Percentiles rank a stretch among this genome's conserved stretches.
phyloP scores from a whole-genome alignment of 2,888 invertebrate genomes.

The Brenthis hecate region DNA sequence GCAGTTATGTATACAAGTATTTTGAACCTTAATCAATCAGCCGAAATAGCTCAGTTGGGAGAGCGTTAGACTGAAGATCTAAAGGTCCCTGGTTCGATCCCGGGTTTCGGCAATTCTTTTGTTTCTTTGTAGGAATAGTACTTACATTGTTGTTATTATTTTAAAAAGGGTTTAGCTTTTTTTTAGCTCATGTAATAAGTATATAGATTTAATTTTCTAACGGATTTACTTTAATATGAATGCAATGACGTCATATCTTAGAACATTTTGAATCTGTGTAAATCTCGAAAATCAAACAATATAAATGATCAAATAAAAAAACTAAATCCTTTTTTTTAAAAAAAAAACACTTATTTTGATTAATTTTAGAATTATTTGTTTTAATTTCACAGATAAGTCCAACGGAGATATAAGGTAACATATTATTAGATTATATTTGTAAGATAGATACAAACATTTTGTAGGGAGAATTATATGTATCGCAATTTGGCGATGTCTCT shows the following conservation, averaged over 20 bases:
- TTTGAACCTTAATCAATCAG: slow-evolving; percentile 40
- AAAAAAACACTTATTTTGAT: background rate
- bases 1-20: slow-evolving; percentile 45
- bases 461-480: slow-evolving; percentile 28
- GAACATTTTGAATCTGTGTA: too few relatives aligned
- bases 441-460: slow-evolving; percentile 10
- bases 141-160: background rate
- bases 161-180: too few relatives aligned
- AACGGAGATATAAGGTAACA: slow-evolving; percentile 45
- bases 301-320: too few relatives aligned
- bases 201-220: too few relatives aligned
- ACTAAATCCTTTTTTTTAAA: too few relatives aligned
- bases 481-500: slow-evolving; percentile 55
- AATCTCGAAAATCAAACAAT: too few relatives aligned
- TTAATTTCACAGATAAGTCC: slow-evolving; percentile 52
- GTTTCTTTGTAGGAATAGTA: background rate
- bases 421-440: slow-evolving; percentile 35
- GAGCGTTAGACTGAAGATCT: slow-evolving; percentile 87
- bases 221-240: too few relatives aligned
- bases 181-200: too few relatives aligned
- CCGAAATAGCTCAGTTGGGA: slow-evolving; percentile 87
- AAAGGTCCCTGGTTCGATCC: slow-evolving; percentile 88
- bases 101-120: slow-evolving; percentile 84
- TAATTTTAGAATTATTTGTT: background rate
- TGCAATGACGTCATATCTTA: too few relatives aligned